Evolutionary conservation across 2,888 invertebrate genomes (phyloP), one percentile per base, ranked within the genome.

Genomic region (Netelia melanura): DNA sequence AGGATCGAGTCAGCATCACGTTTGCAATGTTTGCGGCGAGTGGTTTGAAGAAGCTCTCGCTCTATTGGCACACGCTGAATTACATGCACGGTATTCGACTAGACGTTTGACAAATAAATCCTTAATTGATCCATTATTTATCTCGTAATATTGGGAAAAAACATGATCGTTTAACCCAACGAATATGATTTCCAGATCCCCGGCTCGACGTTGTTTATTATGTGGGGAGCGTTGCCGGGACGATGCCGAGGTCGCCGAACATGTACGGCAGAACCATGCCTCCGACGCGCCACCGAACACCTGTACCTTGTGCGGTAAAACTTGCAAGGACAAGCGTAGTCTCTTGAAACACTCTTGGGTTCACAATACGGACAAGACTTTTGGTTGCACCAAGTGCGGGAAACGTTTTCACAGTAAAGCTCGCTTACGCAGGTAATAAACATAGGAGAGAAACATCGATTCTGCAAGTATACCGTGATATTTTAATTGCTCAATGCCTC

Each of bases 1-100:
- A 52, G 91, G 92, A 48, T 89, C 92, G 23, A 91, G 91, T 87
- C 93, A 92, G 81, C 93, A 93, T 89, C 97, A 97, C 92, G 95
- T 96, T 86, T 98, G 97, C 92, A 97, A 96, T 91, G 97, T 96
- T 54, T 97, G 97, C 92, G 97, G 97, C 67, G 97, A 97, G 94
- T 95, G 95, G 85, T 97, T 97, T 92, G 95, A 96, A 61, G 97
- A 97, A 94, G 97, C 97, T 75, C 94, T 97, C 89, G 97, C 97
- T 92, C 94, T 97, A 87, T 94, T 97, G 64, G 97, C 97, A 23
- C 97, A 97, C 94, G 97, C 97, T 0, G 97, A 97, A 94, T 95
- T 96, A 5, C 97, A 97, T 93, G 96, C 97, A 61, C 94, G 96
- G 91, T 92, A 90, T 82, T 61, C 67, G 11, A 11, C n/a, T 25